phyloP scores from a whole-genome alignment of 2,113 vertebrate genomes.

The Tauraco erythrolophus region DNA sequence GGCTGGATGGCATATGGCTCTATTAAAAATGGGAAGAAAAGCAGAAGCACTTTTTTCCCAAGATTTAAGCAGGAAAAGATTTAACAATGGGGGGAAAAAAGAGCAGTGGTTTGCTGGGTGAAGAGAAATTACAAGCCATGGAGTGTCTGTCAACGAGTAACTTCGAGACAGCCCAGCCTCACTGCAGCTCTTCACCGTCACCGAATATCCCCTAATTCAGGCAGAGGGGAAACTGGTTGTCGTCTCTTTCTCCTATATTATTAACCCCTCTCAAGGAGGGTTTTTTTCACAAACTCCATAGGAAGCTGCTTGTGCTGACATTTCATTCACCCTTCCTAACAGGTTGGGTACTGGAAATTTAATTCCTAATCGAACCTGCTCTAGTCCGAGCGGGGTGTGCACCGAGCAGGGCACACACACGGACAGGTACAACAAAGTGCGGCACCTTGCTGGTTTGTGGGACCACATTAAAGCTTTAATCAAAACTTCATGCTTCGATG shows the following conservation, averaged over 20 bases:
- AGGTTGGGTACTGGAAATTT: neutral
- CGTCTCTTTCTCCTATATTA: neutral
- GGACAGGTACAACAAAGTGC: neutral
- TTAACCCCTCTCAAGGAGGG: neutral
- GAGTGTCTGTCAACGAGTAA: neutral
- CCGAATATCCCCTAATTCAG: neutral
- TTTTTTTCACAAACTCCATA: neutral
- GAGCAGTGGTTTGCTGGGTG: neutral
- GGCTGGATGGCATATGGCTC: neutral
- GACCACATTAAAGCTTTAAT: neutral
- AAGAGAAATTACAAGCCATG: neutral
- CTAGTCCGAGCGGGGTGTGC: no score
- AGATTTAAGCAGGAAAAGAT: neutral
- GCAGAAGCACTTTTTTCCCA: neutral
- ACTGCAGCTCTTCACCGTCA: neutral
- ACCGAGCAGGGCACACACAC: accelerated
- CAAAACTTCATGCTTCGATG: neutral
- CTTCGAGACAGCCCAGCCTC: neutral
- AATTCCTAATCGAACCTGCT: neutral
- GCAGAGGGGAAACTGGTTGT: neutral
- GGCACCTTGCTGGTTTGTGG: neutral
- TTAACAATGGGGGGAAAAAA: neutral
- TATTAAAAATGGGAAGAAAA: neutral
- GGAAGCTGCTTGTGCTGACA: neutral
- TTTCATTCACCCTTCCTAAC: neutral